A percentile compares a stretch with the other conserved stretches of the same genome.
phyloP scores from a whole-genome alignment of 2,888 invertebrate species.

The Diplolepis rosae region DNA sequence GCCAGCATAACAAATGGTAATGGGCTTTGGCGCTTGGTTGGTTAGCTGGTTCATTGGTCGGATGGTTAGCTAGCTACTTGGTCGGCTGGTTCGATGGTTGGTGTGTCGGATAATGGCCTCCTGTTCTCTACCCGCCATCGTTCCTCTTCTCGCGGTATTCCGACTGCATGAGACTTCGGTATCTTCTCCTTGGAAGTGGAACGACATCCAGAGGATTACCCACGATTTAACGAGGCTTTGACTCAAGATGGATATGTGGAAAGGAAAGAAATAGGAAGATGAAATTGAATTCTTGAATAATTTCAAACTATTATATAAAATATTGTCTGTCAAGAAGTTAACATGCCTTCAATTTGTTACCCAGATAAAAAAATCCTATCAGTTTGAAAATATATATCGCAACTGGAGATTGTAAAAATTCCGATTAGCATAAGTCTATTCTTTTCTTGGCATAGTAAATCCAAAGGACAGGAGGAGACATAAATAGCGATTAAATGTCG shows the following conservation, averaged over 20 bases:
- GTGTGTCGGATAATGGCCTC: conserved; percentile 56
- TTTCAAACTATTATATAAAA: background rate
- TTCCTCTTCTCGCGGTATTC: conserved; percentile 36
- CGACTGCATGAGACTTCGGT: conserved; percentile 35
- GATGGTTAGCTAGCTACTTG: conserved; percentile 36
- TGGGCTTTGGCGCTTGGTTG: conserved; percentile 48
- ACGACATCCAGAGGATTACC: conserved; percentile 38
- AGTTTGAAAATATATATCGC: background rate
- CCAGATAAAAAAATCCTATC: too few species aligned
- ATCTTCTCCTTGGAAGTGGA: conserved; percentile 37
- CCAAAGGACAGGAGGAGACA: background rate
- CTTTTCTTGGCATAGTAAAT: background rate
- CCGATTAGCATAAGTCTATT: background rate
- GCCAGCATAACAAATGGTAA: conserved; percentile 59
- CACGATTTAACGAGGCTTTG: conserved; percentile 39
- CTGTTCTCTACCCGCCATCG: conserved; percentile 46
- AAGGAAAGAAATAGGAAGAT: conserved; percentile 9
- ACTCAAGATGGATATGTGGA: conserved; percentile 12
- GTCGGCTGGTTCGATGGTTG: conserved; percentile 52
- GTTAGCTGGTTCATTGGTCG: conserved; percentile 38
- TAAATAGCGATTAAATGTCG: background rate
- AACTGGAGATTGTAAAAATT: background rate
- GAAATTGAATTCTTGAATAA: background rate
- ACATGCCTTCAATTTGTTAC: background rate
- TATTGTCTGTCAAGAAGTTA: background rate